These are phyloP conservation scores for Drosophila trapezifrons DNA, from an alignment of 1,140 invertebrate species.

Conservation along the genomic window DNA sequence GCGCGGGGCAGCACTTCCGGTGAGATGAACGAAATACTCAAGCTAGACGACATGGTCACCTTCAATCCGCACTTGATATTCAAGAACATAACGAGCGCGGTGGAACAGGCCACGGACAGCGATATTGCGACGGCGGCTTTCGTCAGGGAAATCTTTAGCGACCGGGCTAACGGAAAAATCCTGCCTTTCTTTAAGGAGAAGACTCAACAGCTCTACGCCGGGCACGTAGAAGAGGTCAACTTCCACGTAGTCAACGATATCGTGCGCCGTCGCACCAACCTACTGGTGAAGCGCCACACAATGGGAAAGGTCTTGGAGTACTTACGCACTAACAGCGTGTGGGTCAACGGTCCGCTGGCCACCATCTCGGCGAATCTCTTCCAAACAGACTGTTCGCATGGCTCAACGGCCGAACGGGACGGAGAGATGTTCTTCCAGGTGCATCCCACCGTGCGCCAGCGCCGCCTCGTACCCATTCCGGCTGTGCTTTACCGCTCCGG, in stretches of 20 bases:
- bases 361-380: slow-evolving; percentile 92
- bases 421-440: slow-evolving; percentile 94
- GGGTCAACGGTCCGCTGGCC: slow-evolving; percentile 89
- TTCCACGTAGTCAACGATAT: slow-evolving; percentile 92
- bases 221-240: slow-evolving; percentile 92
- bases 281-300: slow-evolving; percentile 91
- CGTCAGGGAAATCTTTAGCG: slow-evolving; percentile 91
- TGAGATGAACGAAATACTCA: slow-evolving; percentile 94
- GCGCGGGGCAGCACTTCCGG: slow-evolving; percentile 93
- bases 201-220: slow-evolving; percentile 93
- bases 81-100: slow-evolving; percentile 92
- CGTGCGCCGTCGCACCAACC: slow-evolving; percentile 90
- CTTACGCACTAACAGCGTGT: slow-evolving; percentile 89
- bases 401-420: slow-evolving; percentile 89
- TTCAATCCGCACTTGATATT: slow-evolving; percentile 94
- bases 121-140: slow-evolving; percentile 91
- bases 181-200: slow-evolving; percentile 94
- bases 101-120: slow-evolving; percentile 87
- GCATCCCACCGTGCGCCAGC: slow-evolving; percentile 89
- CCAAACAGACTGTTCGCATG: slow-evolving; percentile 90
- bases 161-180: slow-evolving; percentile 90
- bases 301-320: slow-evolving; percentile 91
- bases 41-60: slow-evolving; percentile 93
- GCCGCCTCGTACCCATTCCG: slow-evolving; percentile 91
- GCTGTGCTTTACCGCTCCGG: slow-evolving; percentile 90